phyloP scores from a whole-genome alignment of 2,797 vertebrate species.

The Picus viridis region DNA sequence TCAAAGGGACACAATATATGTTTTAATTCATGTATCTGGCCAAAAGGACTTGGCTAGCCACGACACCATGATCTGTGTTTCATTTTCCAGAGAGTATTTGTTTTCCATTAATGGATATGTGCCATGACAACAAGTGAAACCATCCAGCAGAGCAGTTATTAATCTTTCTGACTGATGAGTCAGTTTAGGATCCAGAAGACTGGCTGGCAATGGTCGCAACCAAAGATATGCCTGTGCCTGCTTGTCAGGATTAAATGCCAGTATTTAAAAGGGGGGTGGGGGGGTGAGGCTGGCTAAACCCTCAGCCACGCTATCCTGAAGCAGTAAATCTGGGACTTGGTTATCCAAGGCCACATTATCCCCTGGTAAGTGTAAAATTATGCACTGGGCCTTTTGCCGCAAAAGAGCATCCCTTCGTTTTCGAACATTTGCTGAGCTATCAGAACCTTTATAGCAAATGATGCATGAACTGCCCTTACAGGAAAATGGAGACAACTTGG shows the following conservation, averaged over 20 bases:
- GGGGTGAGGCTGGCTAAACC: conserved; percentile 46
- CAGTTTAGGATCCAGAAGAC: conserved; percentile 52
- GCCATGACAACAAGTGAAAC: conserved; percentile 69
- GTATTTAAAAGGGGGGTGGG: background rate
- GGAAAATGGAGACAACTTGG: conserved; percentile 44
- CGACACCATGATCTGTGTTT: conserved; percentile 8
- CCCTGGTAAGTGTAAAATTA: conserved; percentile 53
- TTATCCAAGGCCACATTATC: conserved; percentile 63
- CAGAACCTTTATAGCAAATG: conserved; percentile 57
- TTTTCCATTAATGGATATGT: conserved; percentile 64
- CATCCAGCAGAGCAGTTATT: conserved; percentile 54
- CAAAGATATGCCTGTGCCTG: conserved; percentile 14
- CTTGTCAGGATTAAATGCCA: conserved; percentile 35
- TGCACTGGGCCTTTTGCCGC: conserved; percentile 46
- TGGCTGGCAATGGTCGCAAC: conserved; percentile 13
- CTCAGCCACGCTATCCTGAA: conserved; percentile 24
- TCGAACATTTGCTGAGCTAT: conserved; percentile 67
- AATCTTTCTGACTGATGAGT: conserved; percentile 64
- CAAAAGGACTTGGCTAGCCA: conserved; percentile 35
- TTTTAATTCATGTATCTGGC: conserved; percentile 17
- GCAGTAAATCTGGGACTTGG: conserved; percentile 38
- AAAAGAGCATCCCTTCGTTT: conserved; percentile 55
- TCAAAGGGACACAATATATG: background rate
- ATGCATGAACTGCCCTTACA: conserved; percentile 62
- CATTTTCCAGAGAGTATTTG: conserved; percentile 63